Base-by-base conservation (phyloP, 2,888 invertebrate species). In the Erebia aethiops region DNA sequence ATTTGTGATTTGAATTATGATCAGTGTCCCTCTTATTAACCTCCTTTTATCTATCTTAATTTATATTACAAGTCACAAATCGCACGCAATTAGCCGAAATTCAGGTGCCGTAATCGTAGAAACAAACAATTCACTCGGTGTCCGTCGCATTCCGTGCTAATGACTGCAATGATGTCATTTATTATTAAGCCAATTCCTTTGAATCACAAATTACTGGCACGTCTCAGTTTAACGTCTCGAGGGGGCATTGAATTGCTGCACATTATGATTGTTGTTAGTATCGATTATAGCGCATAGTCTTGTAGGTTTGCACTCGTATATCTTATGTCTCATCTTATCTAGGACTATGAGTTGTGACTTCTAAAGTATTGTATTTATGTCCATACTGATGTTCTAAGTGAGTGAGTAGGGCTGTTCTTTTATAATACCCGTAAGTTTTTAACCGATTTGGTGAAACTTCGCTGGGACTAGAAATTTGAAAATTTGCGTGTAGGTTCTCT, bases 111-210 rank as follows among this genome's bases (percentile, higher is more conserved):
- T 69, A 69, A 74, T 74, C 77, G 73, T 78, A 76, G 79, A 79
- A 78, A 76, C 75, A 77, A 80, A 79, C 76, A 78, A 78, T 76
- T 74, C 71, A 69, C 61, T 66, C n/a, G 21, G 57, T 54, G 57
- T 64, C 64, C 67, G 46, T 78, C 74, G 67, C 75, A 74, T 78
- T 78, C 71, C 71, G 56, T 62, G 61, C 71, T 77, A 79, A 80
- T 79, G 77, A 76, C 61, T 66, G 67, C 77, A 78, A 80, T 80
- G 77, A 76, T 76, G 74, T 73, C 72, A 73, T 76, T 75, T 78
- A 69, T 67, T 58, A 67, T 49, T 57, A 67, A 75, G 51, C 75
- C 68, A 69, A 63, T 67, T 74, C 73, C 62, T 66, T 69, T 74
- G 58, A 67, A 75, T 74, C 72, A 68, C 67, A 64, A 71, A 69